Evolutionary conservation across 2,113 vertebrate species (phyloP), one percentile per base, ranked within the genome.

Genomic region (Narcine bancroftii): DNA sequence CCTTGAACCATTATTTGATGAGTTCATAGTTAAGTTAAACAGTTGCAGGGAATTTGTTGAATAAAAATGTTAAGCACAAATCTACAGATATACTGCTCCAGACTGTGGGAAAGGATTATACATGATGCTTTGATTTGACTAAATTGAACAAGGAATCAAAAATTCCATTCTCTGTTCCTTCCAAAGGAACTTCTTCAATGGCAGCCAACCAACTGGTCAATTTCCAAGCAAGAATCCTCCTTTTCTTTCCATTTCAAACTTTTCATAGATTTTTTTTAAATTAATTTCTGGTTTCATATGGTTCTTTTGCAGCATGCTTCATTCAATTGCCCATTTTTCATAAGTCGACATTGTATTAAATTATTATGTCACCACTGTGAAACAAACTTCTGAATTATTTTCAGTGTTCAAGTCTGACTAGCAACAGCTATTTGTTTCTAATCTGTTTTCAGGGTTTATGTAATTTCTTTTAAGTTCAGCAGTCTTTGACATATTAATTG

Each of bases 401-500:
- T 17, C 53, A n/a, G 17, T 17, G 13, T 45, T 65, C 33, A 39
- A 65, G 39, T 91, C 36, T 42, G 39, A 69, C 89, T 47, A 11
- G 24, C 39, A 66, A 17, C 89, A 26, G 10, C 21, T 42, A 13
- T 60, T 33, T 0, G n/a, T 87, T 87, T 60, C 53, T 7, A 60
- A 33, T 47, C 42, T 47, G 1, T 26, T 87, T 56, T 87, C 56
- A 60, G 7, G 10, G 6, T 87, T 60, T 60, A 66, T 91, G 89
- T 39, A 69, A 69, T 47, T 65, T 56, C n/a, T 87, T 87, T 60
- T n/a, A 60, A 53, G 53, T 63, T 87, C 81, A 87, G 50, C 45
- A 71, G 81, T 65, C 63, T 91, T 71, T 91, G 89, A 45, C 63
- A 47, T 45, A 91, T 91, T 91, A 63, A 63, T 91, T 91, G 39